These are phyloP conservation scores for Lamellibrachia luymesi DNA, from an alignment of 1,140 invertebrate species.

Conservation along the genomic window DNA sequence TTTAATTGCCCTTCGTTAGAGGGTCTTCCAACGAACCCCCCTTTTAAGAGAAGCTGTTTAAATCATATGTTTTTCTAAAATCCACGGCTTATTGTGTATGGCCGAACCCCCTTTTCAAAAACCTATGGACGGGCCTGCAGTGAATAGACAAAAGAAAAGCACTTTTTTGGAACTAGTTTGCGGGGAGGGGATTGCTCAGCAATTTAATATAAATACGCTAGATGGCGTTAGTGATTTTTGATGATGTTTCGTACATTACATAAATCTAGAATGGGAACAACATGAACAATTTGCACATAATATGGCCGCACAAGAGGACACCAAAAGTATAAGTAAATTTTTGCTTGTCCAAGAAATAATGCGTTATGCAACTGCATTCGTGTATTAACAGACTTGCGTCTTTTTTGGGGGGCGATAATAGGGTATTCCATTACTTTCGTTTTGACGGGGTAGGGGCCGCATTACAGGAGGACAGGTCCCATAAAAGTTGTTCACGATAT, in stretches of 20 bases:
- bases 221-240: background rate
- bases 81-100: too few species aligned
- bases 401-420: background rate
- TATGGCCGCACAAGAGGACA: background rate
- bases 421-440: background rate
- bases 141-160: background rate
- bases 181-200: background rate
- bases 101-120: too few species aligned
- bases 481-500: too few species aligned
- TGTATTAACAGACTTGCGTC: background rate
- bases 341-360: background rate
- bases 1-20: too few species aligned
- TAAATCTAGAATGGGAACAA: background rate
- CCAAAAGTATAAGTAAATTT: background rate
- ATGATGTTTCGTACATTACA: background rate
- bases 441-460: too few species aligned
- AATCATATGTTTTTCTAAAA: too few species aligned
- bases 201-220: background rate
- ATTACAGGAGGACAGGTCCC: too few species aligned
- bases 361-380: background rate
- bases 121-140: too few species aligned
- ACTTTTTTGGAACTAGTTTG: too few species aligned
- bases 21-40: too few species aligned
- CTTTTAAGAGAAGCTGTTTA: too few species aligned
- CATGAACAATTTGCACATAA: background rate